Evolutionary conservation across 2,888 invertebrate species (phyloP), one percentile per base, ranked within the genome.

Genomic region (Unio delphinus): DNA sequence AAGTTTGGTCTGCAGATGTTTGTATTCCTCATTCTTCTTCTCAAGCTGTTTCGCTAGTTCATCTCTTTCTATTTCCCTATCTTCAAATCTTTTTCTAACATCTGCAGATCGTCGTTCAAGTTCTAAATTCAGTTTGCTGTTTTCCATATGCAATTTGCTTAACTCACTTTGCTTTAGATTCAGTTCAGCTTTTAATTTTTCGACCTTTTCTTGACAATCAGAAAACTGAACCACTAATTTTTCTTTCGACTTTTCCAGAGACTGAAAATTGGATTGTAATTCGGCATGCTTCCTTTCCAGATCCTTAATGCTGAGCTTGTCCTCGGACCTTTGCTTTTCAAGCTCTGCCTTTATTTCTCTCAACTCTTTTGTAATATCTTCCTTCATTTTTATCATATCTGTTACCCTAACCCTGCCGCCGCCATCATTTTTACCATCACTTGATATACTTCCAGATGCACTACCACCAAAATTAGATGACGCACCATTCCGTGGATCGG

Each of bases 241-340:
- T 65, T 69, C 66, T 55, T 72, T 72, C 54, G 76, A 75, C 20
- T 61, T 56, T 23, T 69, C 68, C 30, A 75, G 65, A 26, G 68
- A 73, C 7, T 72, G 65, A 23, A 79, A 69, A 45, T 76, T 73
- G 28, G 70, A 70, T 30, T 72, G 64, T 34, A 79, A 65, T 57
- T 79, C 75, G 18, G 66, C 72, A 57, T 79, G 79, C 63, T 79
- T 75, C 23, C 72, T 67, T 65, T 79, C 70, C n/a, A 79, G 72
- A 11, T 68, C 45, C 28, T 67, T 66, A 11, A 79, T 34, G 55
- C 76, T 70, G 3, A 70, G 61, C 61, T 76, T 73, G 64, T 79
- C 76, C 30, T 76, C 65, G 28, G 72, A 72, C 8, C 79, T 64
- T 55, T 74, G 76, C 26, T 67, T 73, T 60, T 76, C 76, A 20